A percentile compares a stretch with the other conserved stretches of the same genome.
phyloP scores from a whole-genome alignment of 1,140 invertebrate genomes.

The Notospermus geniculatus region DNA sequence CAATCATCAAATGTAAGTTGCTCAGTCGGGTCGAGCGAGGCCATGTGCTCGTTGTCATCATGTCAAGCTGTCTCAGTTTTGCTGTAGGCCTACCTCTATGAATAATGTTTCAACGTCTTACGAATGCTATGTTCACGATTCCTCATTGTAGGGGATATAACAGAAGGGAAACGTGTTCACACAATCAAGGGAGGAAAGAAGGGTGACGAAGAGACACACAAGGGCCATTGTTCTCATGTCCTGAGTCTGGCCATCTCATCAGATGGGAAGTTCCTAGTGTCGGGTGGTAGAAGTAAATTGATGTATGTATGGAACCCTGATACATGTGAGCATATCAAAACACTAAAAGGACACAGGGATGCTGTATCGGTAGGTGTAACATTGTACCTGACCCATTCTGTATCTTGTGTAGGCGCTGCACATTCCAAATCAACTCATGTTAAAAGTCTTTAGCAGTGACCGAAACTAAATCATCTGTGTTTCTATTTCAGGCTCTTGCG shows the following conservation, averaged over 20 bases:
- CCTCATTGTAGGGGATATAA: conserved; percentile 61
- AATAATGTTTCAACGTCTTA: no score
- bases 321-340: conserved; percentile 74
- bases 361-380: conserved; percentile 51
- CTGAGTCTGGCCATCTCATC: conserved; percentile 75
- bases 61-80: no score
- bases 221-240: conserved; percentile 63
- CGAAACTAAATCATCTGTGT: no score
- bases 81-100: no score
- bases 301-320: conserved; percentile 83
- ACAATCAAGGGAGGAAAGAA: conserved; percentile 54
- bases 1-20: conserved; percentile 78
- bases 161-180: conserved; percentile 54
- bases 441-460: no score
- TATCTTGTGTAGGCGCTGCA: no score
- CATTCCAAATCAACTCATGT: no score
- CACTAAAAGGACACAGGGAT: conserved; percentile 64
- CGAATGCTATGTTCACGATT: no score
- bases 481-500: conserved; percentile 69
- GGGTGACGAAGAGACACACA: conserved; percentile 46
- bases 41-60: no score
- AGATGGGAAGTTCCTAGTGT: conserved; percentile 80
- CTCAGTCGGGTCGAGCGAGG: no score
- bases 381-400: no score
- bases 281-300: conserved; percentile 72